Conservation (phyloP, 1,140 invertebrate genomes). For the Pinna nobilis region DNA sequence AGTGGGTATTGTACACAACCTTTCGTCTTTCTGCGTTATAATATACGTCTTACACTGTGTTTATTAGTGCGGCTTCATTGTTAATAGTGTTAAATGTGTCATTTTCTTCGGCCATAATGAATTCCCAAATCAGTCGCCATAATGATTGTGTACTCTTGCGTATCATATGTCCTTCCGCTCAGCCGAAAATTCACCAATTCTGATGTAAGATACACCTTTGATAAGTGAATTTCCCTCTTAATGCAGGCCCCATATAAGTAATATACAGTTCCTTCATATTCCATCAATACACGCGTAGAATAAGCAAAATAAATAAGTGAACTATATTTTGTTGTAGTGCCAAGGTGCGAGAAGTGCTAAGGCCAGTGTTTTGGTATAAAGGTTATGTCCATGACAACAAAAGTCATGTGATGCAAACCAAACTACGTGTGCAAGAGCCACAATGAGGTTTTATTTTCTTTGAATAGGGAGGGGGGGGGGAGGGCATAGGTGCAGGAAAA, state of each 20-base stretch:
- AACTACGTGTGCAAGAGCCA: too few species aligned
- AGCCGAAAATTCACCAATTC: not conserved
- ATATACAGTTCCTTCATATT: not conserved
- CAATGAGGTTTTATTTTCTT: too few species aligned
- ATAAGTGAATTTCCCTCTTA: not conserved
- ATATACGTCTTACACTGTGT: not conserved
- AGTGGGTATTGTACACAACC: not conserved
- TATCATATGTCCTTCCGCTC: not conserved
- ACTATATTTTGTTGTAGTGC: constrained; percentile 22
- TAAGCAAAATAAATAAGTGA: constrained; percentile 9
- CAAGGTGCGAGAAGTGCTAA: constrained; percentile 18
- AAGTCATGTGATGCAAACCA: constrained; percentile 54
- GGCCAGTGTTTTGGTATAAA: constrained; percentile 57
- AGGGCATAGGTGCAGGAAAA: too few species aligned
- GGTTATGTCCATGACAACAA: constrained; percentile 58
- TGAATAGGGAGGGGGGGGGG: too few species aligned
- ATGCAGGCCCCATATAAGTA: not conserved
- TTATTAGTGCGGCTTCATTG: not conserved
- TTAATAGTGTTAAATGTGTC: not conserved
- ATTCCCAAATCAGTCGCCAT: constrained; percentile 39
- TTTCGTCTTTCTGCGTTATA: not conserved
- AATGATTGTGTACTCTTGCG: constrained; percentile 20
- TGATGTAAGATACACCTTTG: not conserved
- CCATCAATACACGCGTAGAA: not conserved
- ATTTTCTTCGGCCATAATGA: constrained; percentile 33